These are phyloP conservation scores for Platichthys flesus DNA, from an alignment of 2,113 vertebrate genomes.

Conservation along the genomic window DNA sequence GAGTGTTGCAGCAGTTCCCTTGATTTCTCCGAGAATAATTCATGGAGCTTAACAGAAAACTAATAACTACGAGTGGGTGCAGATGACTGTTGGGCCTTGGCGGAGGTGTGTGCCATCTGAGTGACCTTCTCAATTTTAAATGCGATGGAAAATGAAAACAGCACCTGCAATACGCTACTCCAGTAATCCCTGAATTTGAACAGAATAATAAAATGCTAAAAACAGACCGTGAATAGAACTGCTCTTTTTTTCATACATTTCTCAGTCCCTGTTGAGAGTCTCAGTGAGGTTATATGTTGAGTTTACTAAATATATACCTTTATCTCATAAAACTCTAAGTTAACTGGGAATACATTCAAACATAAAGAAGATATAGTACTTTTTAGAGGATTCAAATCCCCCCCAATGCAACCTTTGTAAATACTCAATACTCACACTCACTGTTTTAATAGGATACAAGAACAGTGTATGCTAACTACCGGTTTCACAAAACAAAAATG, in stretches of 20 bases:
- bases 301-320: conserved; percentile 1
- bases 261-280: not conserved
- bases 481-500: not conserved
- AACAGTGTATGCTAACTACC: conserved; percentile 1
- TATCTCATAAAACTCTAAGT: not conserved
- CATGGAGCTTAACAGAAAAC: not conserved
- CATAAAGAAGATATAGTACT: not conserved
- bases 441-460: conserved; percentile 4
- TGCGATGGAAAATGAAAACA: not conserved
- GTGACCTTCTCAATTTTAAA: not conserved
- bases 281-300: conserved; percentile 37
- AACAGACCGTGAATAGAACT: not conserved
- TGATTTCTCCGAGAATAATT: not conserved
- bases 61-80: too few species aligned
- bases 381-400: not conserved
- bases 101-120: too few species aligned
- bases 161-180: not conserved
- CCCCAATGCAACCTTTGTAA: not conserved
- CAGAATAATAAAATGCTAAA: conserved; percentile 5
- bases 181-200: conserved; percentile 10
- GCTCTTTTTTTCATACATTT: not conserved
- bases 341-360: conserved; percentile 20
- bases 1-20: not conserved
- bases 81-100: too few species aligned
- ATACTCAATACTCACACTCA: conserved; percentile 2